Conservation (phyloP, 2,113 vertebrate species). For the Grammomys surdaster region DNA sequence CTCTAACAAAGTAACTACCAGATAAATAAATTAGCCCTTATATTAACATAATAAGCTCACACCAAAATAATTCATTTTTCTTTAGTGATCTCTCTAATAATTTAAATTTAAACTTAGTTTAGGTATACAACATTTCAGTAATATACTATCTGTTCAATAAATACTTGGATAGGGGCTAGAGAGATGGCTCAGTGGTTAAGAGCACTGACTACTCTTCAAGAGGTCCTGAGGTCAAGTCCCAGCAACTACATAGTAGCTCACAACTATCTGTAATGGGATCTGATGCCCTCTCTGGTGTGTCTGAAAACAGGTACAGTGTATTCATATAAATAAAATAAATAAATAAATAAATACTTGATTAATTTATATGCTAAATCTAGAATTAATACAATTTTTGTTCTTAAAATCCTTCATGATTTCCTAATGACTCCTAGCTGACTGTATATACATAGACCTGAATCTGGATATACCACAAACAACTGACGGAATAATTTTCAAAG, state of each 20-base stretch:
- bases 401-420: conserved; percentile 52
- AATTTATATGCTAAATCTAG: conserved; percentile 41
- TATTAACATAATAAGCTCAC: background rate
- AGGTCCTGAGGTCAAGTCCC: no score
- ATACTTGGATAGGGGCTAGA: no score
- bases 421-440: background rate
- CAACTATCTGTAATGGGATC: no score
- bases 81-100: conserved; percentile 48
- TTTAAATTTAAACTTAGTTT: conserved; percentile 47
- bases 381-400: conserved; percentile 14
- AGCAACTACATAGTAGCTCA: no score
- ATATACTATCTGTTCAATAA: no score
- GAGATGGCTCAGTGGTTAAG: no score
- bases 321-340: no score
- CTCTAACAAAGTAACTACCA: conserved; percentile 44
- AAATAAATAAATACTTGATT: background rate
- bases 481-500: background rate
- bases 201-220: no score
- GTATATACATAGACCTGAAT: background rate
- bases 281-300: no score
- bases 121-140: background rate
- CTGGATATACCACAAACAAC: conserved; percentile 18
- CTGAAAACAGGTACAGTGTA: background rate
- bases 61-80: conserved; percentile 46
- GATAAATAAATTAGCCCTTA: background rate